A percentile compares a stretch with the other conserved stretches of the same genome.
These are phyloP conservation scores for Chrysomela aeneicollis DNA, from an alignment of 2,888 invertebrate species.

Conservation along the genomic window DNA sequence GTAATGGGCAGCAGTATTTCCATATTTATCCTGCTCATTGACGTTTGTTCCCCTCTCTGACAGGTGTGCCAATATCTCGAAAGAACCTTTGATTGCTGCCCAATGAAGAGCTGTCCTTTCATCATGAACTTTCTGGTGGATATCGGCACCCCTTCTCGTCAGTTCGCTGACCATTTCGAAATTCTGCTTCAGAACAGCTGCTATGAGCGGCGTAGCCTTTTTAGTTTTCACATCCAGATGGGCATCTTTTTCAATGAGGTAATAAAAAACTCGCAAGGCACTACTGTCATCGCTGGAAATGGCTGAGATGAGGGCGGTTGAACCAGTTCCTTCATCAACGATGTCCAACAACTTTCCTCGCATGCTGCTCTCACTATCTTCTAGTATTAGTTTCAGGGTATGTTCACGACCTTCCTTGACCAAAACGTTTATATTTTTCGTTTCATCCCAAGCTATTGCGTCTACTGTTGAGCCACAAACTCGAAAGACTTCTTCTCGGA, in stretches of 20 bases:
- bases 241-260: too few species aligned
- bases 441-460: background rate
- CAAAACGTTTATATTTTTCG: background rate
- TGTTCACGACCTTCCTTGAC: background rate
- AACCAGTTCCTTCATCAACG: background rate
- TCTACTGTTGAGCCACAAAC: background rate
- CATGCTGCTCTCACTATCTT: background rate
- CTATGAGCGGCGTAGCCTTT: background rate
- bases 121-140: background rate
- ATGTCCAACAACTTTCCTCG: too few species aligned
- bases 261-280: background rate
- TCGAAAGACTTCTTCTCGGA: background rate
- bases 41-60: background rate
- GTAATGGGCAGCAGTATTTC: background rate
- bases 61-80: background rate
- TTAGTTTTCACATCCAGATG: background rate
- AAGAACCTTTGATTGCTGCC: background rate
- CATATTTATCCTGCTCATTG: background rate
- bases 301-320: conserved; percentile 1
- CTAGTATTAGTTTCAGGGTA: conserved; percentile 8
- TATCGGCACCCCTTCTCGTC: background rate
- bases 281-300: background rate
- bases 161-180: background rate
- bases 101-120: background rate
- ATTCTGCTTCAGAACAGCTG: background rate